A percentile compares a stretch with the other conserved stretches of the same genome.
Evolutionary conservation across 1,140 invertebrate species (phyloP).

Genomic region (Frieseomelitta varia): DNA sequence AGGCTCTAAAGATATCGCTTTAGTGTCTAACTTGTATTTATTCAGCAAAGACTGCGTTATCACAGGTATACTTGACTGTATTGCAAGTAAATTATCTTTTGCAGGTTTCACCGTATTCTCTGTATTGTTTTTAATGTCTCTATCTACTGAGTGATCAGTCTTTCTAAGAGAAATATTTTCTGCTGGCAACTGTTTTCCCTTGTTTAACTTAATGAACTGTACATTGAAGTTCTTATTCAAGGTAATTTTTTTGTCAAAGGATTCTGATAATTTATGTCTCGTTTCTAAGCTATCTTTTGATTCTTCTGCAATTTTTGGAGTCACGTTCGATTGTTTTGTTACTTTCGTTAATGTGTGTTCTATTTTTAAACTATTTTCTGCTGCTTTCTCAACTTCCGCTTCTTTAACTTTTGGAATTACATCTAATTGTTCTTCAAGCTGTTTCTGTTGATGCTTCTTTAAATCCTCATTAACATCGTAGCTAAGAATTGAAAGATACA

Average conservation of each 20-base stretch:
- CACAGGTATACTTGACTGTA: background rate
- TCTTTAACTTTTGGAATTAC: background rate
- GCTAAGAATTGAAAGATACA: background rate
- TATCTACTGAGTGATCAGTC: background rate
- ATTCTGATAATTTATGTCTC: background rate
- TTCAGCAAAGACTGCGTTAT: background rate
- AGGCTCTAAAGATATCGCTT: background rate
- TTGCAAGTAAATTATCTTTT: background rate
- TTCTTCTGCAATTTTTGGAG: background rate
- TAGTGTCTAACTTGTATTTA: background rate
- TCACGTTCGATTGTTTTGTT: background rate
- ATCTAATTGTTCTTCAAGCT: background rate
- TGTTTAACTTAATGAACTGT: background rate
- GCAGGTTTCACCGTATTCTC: background rate
- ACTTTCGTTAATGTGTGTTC: no score
- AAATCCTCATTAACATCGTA: background rate
- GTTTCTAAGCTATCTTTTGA: no score
- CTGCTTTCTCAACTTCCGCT: background rate
- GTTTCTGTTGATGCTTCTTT: background rate
- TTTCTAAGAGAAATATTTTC: background rate
- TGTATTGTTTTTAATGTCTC: background rate
- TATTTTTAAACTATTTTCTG: no score
- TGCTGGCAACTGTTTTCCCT: background rate
- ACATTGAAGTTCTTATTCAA: background rate
- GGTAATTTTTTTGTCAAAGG: no score